Conservation (phyloP, 1,140 invertebrate species). For the Drosophila oshimai region DNA sequence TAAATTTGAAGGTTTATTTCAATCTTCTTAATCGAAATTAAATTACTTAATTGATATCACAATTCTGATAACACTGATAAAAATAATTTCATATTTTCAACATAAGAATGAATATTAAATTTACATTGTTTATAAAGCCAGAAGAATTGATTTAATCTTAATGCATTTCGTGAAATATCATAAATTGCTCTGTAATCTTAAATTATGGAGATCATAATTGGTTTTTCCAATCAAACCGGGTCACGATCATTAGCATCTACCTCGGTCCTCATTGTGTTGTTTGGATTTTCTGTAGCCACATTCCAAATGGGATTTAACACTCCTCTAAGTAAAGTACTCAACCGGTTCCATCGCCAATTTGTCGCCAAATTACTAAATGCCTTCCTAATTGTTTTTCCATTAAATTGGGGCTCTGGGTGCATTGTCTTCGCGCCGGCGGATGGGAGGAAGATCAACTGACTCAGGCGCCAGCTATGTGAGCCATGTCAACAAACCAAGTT, state of each 20-base stretch:
- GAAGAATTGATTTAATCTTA: too few relatives aligned
- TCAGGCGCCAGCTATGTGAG: slow-evolving; percentile 58
- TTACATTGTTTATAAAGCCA: too few relatives aligned
- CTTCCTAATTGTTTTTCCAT: slow-evolving; percentile 78
- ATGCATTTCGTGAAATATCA: background rate
- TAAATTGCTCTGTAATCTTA: background rate
- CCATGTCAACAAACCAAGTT: slow-evolving; percentile 54
- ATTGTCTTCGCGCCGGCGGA: slow-evolving; percentile 44
- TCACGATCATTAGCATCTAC: slow-evolving; percentile 8
- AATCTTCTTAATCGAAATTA: too few relatives aligned
- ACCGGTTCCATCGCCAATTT: slow-evolving; percentile 46
- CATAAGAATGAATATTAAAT: background rate
- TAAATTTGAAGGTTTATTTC: background rate
- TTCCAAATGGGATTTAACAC: slow-evolving; percentile 27
- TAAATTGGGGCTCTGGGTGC: slow-evolving; percentile 53
- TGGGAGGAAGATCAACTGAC: slow-evolving; percentile 36
- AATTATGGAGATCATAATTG: slow-evolving; percentile 24
- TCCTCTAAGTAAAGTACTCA: slow-evolving; percentile 45
- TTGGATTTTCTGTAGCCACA: slow-evolving; percentile 20
- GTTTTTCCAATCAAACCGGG: slow-evolving; percentile 40
- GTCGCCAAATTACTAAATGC: slow-evolving; percentile 58
- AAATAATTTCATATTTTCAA: background rate
- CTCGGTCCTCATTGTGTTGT: slow-evolving; percentile 1
- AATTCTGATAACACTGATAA: slow-evolving; percentile 1
- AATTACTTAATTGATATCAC: slow-evolving; percentile 18